Percentiles rank a stretch among this genome's conserved stretches.
Evolutionary conservation across 2,113 vertebrate genomes (phyloP).

Genomic region (Malurus elegans): DNA sequence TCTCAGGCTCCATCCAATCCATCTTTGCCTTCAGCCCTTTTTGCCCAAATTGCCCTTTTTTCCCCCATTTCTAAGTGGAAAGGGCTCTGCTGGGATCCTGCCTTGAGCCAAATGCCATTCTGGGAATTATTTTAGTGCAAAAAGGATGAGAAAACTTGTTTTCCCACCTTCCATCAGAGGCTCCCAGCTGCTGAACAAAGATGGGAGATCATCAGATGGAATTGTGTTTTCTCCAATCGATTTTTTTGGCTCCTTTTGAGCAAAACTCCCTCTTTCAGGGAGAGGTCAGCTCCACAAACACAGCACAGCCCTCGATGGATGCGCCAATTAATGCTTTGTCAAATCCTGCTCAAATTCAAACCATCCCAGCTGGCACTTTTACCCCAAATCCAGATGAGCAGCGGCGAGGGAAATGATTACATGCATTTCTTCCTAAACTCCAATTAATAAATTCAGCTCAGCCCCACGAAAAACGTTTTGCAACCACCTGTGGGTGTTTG

Average conservation of each 20-base stretch:
- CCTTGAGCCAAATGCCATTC: neutral
- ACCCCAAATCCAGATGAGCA: neutral
- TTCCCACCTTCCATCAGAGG: neutral
- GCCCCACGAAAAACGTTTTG: neutral
- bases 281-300: neutral
- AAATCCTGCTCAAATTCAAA: neutral
- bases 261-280: neutral
- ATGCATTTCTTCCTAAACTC: neutral
- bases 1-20: neutral
- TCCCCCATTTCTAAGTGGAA: neutral
- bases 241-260: neutral
- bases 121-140: neutral
- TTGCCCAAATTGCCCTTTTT: neutral
- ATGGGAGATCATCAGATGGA: neutral
- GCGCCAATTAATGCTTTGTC: neutral
- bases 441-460: neutral
- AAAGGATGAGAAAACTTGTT: neutral
- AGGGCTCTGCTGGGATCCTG: neutral
- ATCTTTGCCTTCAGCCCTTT: neutral
- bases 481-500: neutral
- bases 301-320: rapidly evolving
- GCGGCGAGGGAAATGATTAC: neutral
- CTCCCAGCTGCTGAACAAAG: neutral
- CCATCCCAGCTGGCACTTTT: neutral
- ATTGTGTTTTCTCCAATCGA: neutral